Percentiles rank a stretch among this genome's conserved stretches.
phyloP scores from a whole-genome alignment of 1,140 invertebrate species.

The Lycorma delicatula region DNA sequence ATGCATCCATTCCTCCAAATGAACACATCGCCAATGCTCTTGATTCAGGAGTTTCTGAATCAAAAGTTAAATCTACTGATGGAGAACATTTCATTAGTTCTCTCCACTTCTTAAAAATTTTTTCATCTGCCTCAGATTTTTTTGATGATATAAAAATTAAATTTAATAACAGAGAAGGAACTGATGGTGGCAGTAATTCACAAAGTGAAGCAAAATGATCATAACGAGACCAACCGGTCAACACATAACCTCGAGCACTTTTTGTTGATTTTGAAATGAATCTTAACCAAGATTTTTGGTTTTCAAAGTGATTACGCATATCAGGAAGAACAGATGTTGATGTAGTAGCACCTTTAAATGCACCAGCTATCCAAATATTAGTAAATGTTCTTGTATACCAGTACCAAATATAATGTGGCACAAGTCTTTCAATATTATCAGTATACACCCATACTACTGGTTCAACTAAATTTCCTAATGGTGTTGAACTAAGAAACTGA shows the following conservation, averaged over 20 bases:
- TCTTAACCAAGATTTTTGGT: constrained; percentile 25
- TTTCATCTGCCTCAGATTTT: constrained; percentile 8
- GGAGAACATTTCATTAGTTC: constrained; percentile 18
- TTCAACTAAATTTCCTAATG: constrained; percentile 43
- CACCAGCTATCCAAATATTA: constrained; percentile 52
- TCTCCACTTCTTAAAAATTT: neutral
- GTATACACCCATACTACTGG: constrained; percentile 42
- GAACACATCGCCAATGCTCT: constrained; percentile 2
- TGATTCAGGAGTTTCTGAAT: neutral
- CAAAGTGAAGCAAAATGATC: constrained; percentile 59
- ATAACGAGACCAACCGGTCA: constrained; percentile 39
- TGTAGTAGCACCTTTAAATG: constrained; percentile 51
- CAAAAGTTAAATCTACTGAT: neutral
- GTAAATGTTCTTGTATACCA: constrained; percentile 40
- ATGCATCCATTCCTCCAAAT: constrained; percentile 8
- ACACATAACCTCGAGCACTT: constrained; percentile 18
- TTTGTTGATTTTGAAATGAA: constrained; percentile 12
- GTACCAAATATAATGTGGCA: constrained; percentile 13
- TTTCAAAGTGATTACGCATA: constrained; percentile 21
- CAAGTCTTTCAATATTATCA: constrained; percentile 13
- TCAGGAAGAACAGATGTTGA: constrained; percentile 45
- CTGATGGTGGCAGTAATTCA: constrained; percentile 52
- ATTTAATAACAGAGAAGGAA: constrained; percentile 46
- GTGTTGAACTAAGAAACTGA: constrained; percentile 38
- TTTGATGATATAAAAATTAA: constrained; percentile 31